Conservation (phyloP, 2,888 invertebrate species). For the Melanophora roralis region DNA sequence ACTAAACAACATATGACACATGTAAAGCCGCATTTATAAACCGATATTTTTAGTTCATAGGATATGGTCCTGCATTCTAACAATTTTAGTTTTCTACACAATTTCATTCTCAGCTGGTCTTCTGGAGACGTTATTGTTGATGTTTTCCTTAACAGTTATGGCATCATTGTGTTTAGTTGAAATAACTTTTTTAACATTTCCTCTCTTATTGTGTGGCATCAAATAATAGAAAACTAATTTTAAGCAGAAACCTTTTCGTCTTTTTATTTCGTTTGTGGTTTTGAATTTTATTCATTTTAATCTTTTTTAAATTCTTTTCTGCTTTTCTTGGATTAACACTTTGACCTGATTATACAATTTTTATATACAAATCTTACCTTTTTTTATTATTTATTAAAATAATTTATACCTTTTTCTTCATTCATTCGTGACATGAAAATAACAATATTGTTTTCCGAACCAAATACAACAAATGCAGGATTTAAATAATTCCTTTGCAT, state of each 20-base stretch:
- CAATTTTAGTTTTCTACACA: not conserved
- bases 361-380: not conserved
- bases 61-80: too few relatives aligned
- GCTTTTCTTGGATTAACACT: slow-evolving; percentile 43
- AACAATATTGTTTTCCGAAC: not conserved
- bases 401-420: not conserved
- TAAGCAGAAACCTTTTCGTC: not conserved
- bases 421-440: not conserved
- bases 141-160: not conserved
- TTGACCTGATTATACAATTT: slow-evolving; percentile 29
- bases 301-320: slow-evolving; percentile 10
- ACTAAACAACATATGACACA: too few relatives aligned
- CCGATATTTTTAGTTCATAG: too few relatives aligned
- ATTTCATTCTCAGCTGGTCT: not conserved
- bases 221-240: slow-evolving; percentile 2
- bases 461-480: not conserved
- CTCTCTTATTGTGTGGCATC: slow-evolving; percentile 3
- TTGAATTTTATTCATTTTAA: slow-evolving; percentile 10
- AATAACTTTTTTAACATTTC: not conserved
- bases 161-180: slow-evolving; percentile 16
- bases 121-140: not conserved
- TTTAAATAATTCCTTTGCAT: slow-evolving; percentile 55
- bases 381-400: not conserved
- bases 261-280: slow-evolving; percentile 31
- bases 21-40: too few relatives aligned